These are phyloP conservation scores for Melipona quadrifasciata DNA, from an alignment of 1,140 invertebrate species.

Conservation along the genomic window DNA sequence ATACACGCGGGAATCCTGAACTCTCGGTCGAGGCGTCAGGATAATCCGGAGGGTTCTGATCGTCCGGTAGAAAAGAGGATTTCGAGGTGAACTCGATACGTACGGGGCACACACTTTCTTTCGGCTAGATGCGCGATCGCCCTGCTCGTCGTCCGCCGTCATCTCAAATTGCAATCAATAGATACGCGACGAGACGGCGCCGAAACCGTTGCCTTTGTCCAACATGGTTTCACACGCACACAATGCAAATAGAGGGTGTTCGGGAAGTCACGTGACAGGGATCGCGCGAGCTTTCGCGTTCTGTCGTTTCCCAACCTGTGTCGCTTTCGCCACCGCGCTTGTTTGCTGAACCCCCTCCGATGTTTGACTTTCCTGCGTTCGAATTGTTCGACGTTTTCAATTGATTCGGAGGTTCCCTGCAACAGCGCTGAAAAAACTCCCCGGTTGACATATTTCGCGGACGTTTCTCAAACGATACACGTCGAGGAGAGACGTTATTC, in stretches of 20 bases:
- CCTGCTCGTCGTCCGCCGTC: conserved; percentile 27
- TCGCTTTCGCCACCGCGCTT: neutral
- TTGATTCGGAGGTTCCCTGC: neutral
- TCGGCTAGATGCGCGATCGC: conserved; percentile 43
- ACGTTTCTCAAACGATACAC: neutral
- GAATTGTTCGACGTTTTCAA: neutral
- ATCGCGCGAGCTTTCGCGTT: neutral
- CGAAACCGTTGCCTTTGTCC: conserved; percentile 61
- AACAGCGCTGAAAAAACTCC: neutral
- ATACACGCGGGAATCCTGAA: accelerated
- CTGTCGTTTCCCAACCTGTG: neutral
- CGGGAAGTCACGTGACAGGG: conserved; percentile 12
- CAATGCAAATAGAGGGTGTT: conserved; percentile 35
- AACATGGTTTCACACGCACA: neutral
- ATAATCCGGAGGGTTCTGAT: neutral
- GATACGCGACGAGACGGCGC: conserved; percentile 72
- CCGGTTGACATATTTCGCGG: neutral
- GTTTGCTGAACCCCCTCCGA: neutral
- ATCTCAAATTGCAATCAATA: conserved; percentile 77
- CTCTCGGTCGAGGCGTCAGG: neutral
- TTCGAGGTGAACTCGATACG: neutral
- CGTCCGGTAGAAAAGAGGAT: neutral
- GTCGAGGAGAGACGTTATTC: neutral
- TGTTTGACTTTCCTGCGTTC: neutral
- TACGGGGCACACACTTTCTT: neutral